These are phyloP conservation scores for Pogona vitticeps DNA, from an alignment of 2,113 vertebrate genomes.

Conservation along the genomic window DNA sequence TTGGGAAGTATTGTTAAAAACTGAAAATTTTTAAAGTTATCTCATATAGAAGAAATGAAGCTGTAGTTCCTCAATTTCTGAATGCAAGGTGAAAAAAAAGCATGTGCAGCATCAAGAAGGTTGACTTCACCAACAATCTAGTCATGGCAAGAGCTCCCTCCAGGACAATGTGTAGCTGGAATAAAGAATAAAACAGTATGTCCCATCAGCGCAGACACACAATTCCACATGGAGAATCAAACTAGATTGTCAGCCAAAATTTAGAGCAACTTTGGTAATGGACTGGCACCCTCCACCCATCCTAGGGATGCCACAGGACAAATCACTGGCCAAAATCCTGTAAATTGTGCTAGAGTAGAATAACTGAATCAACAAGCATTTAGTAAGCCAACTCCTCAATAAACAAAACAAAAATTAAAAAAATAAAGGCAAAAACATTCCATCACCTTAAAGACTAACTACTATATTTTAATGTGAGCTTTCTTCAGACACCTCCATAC, in stretches of 20 bases:
- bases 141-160: not conserved
- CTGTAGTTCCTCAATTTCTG: not conserved
- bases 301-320: no score
- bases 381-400: no score
- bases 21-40: not conserved
- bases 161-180: not conserved
- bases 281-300: no score
- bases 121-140: not conserved
- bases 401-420: no score
- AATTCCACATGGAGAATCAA: not conserved
- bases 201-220: not conserved
- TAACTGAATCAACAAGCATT: no score
- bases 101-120: not conserved
- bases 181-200: not conserved
- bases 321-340: no score
- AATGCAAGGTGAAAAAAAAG: not conserved
- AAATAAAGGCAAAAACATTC: no score
- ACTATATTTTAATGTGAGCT: no score
- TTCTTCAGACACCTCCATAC: no score
- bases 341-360: no score
- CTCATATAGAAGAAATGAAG: not conserved
- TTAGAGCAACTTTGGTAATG: not conserved
- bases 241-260: not conserved
- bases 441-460: no score
- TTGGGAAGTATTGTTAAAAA: no score